These are phyloP conservation scores for Trogon surrucura DNA, from an alignment of 2,113 vertebrate species.

Conservation along the genomic window DNA sequence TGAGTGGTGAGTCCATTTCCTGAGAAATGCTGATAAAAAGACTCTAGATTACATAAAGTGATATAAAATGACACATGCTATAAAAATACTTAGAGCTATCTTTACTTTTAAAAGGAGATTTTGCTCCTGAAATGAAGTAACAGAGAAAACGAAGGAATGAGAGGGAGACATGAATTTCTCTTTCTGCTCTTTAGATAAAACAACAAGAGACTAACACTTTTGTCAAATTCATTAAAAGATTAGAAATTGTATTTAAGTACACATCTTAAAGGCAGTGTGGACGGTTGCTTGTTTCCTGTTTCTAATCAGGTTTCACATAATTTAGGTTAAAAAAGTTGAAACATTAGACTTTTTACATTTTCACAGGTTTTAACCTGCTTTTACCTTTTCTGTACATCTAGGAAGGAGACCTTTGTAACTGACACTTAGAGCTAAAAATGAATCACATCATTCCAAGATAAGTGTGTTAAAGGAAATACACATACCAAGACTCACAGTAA, in stretches of 20 bases:
- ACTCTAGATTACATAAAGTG: background rate
- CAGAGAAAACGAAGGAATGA: background rate
- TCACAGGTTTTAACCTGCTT: background rate
- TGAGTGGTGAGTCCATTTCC: background rate
- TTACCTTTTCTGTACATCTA: background rate
- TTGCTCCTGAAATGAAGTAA: background rate
- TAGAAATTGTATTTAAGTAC: background rate
- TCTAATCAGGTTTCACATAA: background rate
- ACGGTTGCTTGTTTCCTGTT: background rate
- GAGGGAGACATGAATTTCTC: fast-evolving
- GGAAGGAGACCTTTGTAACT: background rate
- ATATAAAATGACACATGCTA: background rate
- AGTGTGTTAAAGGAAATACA: background rate
- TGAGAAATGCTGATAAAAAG: background rate
- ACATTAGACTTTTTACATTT: background rate
- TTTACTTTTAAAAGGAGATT: background rate
- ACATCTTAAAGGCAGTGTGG: background rate
- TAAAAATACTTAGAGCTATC: background rate
- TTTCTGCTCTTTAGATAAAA: background rate
- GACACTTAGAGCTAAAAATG: background rate
- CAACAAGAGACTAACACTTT: fast-evolving
- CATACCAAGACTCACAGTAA: background rate
- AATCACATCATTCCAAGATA: background rate
- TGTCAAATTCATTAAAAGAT: background rate
- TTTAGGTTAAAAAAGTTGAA: background rate